Conservation (phyloP, 2,797 vertebrate genomes). For the Pseudomugil gertrudae region DNA sequence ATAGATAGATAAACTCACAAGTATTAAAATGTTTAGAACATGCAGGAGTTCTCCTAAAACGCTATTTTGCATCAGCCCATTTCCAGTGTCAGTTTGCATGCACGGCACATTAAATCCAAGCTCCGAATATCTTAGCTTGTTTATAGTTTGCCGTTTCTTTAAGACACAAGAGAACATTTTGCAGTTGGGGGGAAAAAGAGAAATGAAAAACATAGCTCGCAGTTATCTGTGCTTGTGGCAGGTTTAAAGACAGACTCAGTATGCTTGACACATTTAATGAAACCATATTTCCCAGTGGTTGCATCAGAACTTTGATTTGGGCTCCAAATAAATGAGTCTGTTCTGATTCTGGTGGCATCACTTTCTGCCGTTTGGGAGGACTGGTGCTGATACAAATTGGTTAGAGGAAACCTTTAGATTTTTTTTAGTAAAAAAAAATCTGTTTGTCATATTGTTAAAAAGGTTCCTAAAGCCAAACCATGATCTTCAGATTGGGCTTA, state of each 20-base stretch:
- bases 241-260: slow-evolving; percentile 1
- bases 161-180: neutral
- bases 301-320: neutral
- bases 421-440: neutral
- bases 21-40: neutral
- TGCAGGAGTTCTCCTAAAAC: neutral
- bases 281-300: neutral
- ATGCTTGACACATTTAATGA: neutral
- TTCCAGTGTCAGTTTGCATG: neutral
- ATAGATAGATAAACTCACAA: neutral
- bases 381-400: neutral
- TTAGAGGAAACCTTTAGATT: neutral
- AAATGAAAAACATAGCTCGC: neutral
- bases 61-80: neutral
- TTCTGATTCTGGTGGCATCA: neutral
- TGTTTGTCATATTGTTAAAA: neutral
- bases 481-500: too few species aligned
- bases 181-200: neutral
- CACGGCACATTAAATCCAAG: neutral
- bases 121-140: neutral
- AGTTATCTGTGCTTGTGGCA: neutral
- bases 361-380: neutral
- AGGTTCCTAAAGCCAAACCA: neutral
- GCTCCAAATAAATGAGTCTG: neutral
- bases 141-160: neutral